Base-by-base conservation (phyloP, 2,888 invertebrate genomes). In the Macaria notata region DNA sequence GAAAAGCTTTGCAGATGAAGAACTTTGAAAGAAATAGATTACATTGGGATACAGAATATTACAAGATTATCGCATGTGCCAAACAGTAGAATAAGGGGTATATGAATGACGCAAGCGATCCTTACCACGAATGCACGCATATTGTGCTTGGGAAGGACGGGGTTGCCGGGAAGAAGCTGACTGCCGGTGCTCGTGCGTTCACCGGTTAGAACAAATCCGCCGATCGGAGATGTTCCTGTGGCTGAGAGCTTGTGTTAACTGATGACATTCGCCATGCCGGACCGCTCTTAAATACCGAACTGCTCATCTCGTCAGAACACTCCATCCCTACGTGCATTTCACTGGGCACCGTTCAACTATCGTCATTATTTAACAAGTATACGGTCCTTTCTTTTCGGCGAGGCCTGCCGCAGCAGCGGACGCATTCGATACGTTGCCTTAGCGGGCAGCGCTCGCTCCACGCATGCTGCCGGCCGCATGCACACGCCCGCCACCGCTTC, bases 121-220 rank as follows among this genome's bases (percentile, higher is more conserved):
- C 92, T 92, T 86, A 92, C 92, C 92, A 90, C 79, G 69, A 92
- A 89, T 71, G 85, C 79, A 71, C 91, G 89, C 92, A 92, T 92
- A 80, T 83, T 88, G 80, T 71, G 79, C 81, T 72, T 87, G 83
- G 72, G 65, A 64, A 68, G 59, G 68, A 70, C 73, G 72, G 66
- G 63, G 70, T 60, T 65, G 61, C 59, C 69, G 64, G 70, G 61
- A 64, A 70, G 75, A 69, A 76, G 77, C 79, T 81, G 75, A 76
- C 76, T 78, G 68, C 67, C 59, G 54, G 65, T 59, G 63, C 61
- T 66, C 71, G 64, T 63, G 52, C 58, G 63, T 60, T 51, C 49
- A 76, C 76, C 67, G 66, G 70, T 73, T 72, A 71, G 75, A 81
- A 79, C 76, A 81, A 78, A 71, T 78, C 76, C 81, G 70, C 73